Base-by-base conservation (phyloP, 2,113 vertebrate genomes). In the Mormyrus iriodes region DNA sequence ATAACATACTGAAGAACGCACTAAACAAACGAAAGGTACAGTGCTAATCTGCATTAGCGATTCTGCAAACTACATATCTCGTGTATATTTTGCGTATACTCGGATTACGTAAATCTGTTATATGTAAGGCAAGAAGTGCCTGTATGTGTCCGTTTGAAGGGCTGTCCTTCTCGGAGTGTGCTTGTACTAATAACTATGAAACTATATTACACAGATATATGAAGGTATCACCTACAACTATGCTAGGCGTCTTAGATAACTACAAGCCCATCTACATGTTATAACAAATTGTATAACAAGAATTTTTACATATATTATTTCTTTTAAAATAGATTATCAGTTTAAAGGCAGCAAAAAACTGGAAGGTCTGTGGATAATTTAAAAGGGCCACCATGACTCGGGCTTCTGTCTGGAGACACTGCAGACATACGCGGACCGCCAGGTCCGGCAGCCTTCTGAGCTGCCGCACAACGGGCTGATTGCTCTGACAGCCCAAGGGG, bases 401-500 rank as follows among this genome's bases (percentile, higher is more conserved):
- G 10, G 27, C 27, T 76, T 39, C 65, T 15, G 69, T 42, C 15
- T 17, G 5, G 15, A 15, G n/a, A n/a, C 1, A 15, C 24, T 17
- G 79, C 35, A 82, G 51, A 27, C 1, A 27, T 3, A 27, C 10
- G 1, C 6, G 2, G 7, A 24, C 31, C 42, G 53, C 51, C 88
- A 85, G 51, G 88, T 83, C 55, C 9, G 35, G 12, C 10, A 27
- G 27, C 79, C 88, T 61, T 79, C 79, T 85, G 76, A 84, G 52
- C 49, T n/a, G 46, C 42, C 44, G 35, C 21, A 51, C 52, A 39
- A 51, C 46, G 79, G 52, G 88, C 79, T 89, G 52, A 84, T 89
- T 89, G 82, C 88, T 48, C 52, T n/a, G 52, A 84, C 73, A 84
- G 52, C 35, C 79, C 76, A 55, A n/a, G 53, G 46, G 88, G 79